These are phyloP conservation scores for Cerastoderma edule DNA, from an alignment of 2,888 invertebrate species.

Conservation along the genomic window DNA sequence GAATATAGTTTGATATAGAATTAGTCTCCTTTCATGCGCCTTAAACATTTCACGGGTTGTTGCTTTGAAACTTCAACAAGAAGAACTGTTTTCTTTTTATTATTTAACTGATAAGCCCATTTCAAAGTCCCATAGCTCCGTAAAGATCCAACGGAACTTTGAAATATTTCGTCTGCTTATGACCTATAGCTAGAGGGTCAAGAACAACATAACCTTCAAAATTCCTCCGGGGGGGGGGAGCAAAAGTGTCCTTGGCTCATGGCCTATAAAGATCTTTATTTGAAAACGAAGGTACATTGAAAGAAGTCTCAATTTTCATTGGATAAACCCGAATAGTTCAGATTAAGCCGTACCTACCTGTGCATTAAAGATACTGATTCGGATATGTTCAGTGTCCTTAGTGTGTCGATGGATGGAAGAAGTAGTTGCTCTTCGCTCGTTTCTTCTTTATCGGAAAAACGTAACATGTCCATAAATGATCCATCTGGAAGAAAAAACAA, in stretches of 20 bases:
- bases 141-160: no score
- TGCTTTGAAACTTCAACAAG: no score
- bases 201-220: neutral
- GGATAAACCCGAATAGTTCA: neutral
- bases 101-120: no score
- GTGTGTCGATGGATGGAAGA: neutral
- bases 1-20: no score
- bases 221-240: neutral
- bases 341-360: neutral
- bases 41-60: no score
- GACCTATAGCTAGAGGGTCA: neutral
- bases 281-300: no score
- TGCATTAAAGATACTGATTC: neutral
- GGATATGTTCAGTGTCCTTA: constrained; percentile 9
- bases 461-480: neutral
- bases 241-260: no score
- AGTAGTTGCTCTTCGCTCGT: neutral
- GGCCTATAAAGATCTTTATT: no score
- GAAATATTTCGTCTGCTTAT: neutral
- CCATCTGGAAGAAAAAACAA: neutral
- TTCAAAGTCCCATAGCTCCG: no score
- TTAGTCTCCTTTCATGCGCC: no score
- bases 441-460: neutral
- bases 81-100: no score
- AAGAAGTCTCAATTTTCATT: neutral